phyloP scores from a whole-genome alignment of 2,797 vertebrate species.

The Micromesistius poutassou region DNA sequence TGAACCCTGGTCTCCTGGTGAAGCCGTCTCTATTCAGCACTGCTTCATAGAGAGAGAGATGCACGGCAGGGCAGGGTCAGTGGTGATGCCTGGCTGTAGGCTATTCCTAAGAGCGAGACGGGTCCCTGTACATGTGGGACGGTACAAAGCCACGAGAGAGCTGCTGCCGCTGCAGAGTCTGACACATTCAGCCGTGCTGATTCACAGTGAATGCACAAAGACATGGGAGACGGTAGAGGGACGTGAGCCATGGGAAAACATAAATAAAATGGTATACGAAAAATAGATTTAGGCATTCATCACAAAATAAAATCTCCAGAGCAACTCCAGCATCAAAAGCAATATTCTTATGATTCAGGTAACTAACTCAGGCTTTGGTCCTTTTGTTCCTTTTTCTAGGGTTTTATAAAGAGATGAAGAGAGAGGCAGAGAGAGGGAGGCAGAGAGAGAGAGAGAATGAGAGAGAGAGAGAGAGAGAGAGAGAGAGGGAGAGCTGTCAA shows the following conservation, averaged over 20 bases:
- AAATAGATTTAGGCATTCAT: background rate
- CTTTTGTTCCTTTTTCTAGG: too few relatives aligned
- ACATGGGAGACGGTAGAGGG: too few relatives aligned
- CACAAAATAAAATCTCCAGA: background rate
- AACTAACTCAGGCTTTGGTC: too few relatives aligned
- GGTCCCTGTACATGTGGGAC: background rate
- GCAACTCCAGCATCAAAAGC: too few relatives aligned
- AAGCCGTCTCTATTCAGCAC: background rate
- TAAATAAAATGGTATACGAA: too few relatives aligned
- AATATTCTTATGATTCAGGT: too few relatives aligned
- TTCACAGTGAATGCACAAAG: too few relatives aligned
- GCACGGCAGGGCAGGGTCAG: background rate
- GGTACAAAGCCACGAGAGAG: background rate
- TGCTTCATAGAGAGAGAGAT: background rate
- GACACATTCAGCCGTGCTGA: background rate
- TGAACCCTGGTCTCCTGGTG: too few relatives aligned
- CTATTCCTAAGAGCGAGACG: background rate
- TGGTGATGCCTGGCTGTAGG: background rate
- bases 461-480: background rate
- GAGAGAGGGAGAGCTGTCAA: slow-evolving; percentile 37
- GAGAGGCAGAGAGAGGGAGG: too few relatives aligned
- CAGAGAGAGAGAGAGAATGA: too few relatives aligned
- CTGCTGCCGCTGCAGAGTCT: background rate
- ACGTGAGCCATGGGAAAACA: too few relatives aligned
- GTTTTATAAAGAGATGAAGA: background rate